Percentiles rank a stretch among this genome's conserved stretches.
Conservation (phyloP, 2,797 vertebrate genomes). For the Scolopax bukidnonensis region DNA sequence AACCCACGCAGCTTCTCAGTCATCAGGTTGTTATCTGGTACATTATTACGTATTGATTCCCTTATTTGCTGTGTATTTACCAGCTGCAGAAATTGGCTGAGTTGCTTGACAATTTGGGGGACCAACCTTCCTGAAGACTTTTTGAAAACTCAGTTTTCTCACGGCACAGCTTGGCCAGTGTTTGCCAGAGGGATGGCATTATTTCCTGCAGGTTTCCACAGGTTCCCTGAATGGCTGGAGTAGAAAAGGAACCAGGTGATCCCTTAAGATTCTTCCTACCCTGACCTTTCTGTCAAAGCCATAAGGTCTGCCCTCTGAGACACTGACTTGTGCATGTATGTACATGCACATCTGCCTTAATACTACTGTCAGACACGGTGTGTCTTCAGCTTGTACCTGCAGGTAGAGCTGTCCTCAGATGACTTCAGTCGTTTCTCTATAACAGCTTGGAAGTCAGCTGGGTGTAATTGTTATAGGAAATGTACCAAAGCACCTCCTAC, state of each 20-base stretch:
- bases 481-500: not conserved
- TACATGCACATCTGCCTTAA: not conserved
- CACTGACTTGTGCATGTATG: not conserved
- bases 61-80: conserved; percentile 34
- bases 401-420: not conserved
- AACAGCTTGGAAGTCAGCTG: not conserved
- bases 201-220: not conserved
- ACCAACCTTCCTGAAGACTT: not conserved
- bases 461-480: not conserved
- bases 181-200: not conserved
- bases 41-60: conserved; percentile 50
- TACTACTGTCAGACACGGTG: not conserved
- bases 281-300: not conserved
- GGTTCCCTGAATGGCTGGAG: not conserved
- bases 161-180: not conserved
- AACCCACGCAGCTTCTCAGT: conserved; percentile 19
- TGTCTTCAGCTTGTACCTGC: not conserved
- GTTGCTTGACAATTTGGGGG: not conserved
- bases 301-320: not conserved
- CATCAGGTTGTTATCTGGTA: not conserved
- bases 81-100: not conserved
- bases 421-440: not conserved
- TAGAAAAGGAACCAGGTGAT: not conserved
- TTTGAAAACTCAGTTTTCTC: not conserved
- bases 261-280: not conserved